Evolutionary conservation across 2,797 vertebrate species (phyloP), one percentile per base, ranked within the genome.

Genomic region (Pogonophryne albipinna): DNA sequence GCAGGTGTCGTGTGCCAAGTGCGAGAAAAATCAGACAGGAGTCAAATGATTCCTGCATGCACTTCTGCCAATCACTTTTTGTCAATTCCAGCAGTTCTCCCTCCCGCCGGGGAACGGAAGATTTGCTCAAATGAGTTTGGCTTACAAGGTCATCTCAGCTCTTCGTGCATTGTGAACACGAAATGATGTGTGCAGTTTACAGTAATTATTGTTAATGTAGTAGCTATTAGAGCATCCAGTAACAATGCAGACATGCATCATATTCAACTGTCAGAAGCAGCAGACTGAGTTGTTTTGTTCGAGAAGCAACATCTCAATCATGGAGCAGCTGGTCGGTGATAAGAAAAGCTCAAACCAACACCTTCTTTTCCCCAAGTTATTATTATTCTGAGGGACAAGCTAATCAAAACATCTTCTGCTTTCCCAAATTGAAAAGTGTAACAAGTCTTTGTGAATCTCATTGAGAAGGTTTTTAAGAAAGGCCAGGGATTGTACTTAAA

Each of bases 1-100:
- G 76, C 64, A 74, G 63, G 72, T 2, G 44, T 3, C 41, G 69
- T 12, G 4, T 31, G 62, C 55, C 60, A 59, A 27, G 41, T 27
- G 59, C 58, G 53, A 65, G 66, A 55, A 38, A 76, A 80, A 71
- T 67, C 69, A 19, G 76, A 83, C 79, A 15, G 66, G 45, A 80
- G 79, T 83, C 80, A 85, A 76, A 87, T 87, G 80, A 20, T 82
- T 60, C 70, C 78, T 66, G 47, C 23, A 15, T 76, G 73, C 85
- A 81, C 20, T 85, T 71, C 23, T 46, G 70, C 42, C 73, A 73
- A 76, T 82, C 76, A 80, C 46, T 17, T 76, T 71, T 76, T 71
- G 79, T 79, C 79, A 74, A 34, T 31, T 45, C 42, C 50, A 85
- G 60, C 62, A 61, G 47, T 27, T 77, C 53, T 66, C 42, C 42